Evolutionary conservation across 2,888 invertebrate species (phyloP), one percentile per base, ranked within the genome.

Genomic region (Siphonodentalium dalli): DNA sequence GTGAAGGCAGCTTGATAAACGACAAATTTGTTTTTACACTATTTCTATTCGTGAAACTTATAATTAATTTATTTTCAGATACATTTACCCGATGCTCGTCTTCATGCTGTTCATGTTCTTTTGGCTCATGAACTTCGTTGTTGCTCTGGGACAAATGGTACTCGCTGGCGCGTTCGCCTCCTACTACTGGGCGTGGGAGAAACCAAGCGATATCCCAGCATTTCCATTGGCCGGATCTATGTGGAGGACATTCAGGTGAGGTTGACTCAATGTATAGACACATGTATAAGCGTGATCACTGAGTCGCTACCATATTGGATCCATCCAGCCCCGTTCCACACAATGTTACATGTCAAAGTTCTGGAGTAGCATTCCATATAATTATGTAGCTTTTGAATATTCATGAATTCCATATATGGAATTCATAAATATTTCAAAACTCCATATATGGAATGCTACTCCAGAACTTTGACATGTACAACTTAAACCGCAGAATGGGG

Each of bases 131-230:
- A 94, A 92, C 83, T 98, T 97, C 80, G 87, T 94, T 42, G 88
- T 92, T 21, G 93, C 20, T 85, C 92, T 58, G 21, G 89, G 91
- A 8, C 92, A 97, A 79, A 93, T 97, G 90, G 90, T 93, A 55
- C 83, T 98, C 39, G 94, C 97, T 34, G 58, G 86, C n/a, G 83
- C 85, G 0, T 85, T 86, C 66, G 82, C 83, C 27, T 75, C 81
- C 2, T 97, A 95, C 90, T 97, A 96, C 80, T 96, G 94, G 94
- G 93, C 96, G 0, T 91, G 89, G 73, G 85, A 89, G 60, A 86
- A 87, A 65, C 74, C 75, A 11, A 85, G 84, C n/a, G 87, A 92
- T 71, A 86, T 97, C 9, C 93, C 95, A 1, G 89, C 90, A 71
- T 93, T 93, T 77, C 90, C 92, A 0, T 85, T 96, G 3, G 87